Base-by-base conservation (phyloP, 2,888 invertebrate species). In the Gymnoscelis rufifasciata region DNA sequence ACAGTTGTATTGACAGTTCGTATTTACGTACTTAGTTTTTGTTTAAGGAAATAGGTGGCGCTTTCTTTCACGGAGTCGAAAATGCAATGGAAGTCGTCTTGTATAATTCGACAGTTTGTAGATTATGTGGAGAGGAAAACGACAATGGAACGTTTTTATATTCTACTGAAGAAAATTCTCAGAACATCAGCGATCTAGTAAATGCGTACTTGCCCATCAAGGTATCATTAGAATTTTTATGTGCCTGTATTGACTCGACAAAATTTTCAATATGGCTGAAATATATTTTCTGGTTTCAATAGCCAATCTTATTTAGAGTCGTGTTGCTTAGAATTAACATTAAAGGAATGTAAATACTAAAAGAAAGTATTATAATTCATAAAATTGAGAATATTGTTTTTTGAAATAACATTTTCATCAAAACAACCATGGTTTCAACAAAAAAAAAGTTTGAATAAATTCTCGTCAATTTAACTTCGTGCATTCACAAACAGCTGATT, bases 71-170 rank as follows among this genome's bases (percentile, higher is more conserved):
- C 40, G 47, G 15, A 35, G 19, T 35, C 11, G 19, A 57, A 57
- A 66, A 57, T 68, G 73, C 63, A 60, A 84, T 87, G 87, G 86
- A 86, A 82, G 86, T 86, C 59, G 78, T 71, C 72, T 89, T 93
- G 62, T 91, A 91, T 72, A 90, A 93, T 84, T 93, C 93, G 59
- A 89, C 89, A 56, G 89, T 92, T 83, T 94, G 94, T 83, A 90
- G 94, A 80, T 90, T 94, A 76, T 94, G 94, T 87, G 93, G 91
- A 12, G 91, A 92, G 83, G 90, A 92, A 84, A 93, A 93, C 82
- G 87, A 90, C 61, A 92, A 92, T 71, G 92, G 92, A 51, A 91
- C 91, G 57, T 82, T 90, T 67, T 82, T 94, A 72, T 94, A 91
- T 83, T 75, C 83, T 14, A 61, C 66, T 54, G 88, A 90, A 59